A percentile compares a stretch with the other conserved stretches of the same genome.
Evolutionary conservation across 2,888 invertebrate species (phyloP).

Genomic region (Macroteleia sp.): DNA sequence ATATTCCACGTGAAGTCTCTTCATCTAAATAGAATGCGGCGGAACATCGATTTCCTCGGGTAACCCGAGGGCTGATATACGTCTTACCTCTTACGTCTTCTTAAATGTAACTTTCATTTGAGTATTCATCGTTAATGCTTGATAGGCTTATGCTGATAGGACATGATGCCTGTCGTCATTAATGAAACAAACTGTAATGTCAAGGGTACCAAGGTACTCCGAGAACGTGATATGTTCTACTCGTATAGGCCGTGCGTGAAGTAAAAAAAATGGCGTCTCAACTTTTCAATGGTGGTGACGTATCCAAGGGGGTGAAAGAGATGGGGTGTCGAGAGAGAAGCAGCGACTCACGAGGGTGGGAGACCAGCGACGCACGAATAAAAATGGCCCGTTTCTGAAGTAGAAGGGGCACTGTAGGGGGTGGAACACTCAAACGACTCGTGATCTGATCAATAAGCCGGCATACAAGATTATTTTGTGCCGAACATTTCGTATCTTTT

Average conservation of each 20-base stretch:
- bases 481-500: constrained; percentile 57
- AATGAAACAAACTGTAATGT: constrained; percentile 56
- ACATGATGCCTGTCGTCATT: constrained; percentile 52
- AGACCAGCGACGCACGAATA: constrained; percentile 77
- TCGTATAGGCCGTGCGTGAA: constrained; percentile 69
- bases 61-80: constrained; percentile 42
- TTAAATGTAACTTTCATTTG: constrained; percentile 56
- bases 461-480: constrained; percentile 77
- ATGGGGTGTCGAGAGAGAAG: constrained; percentile 66
- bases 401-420: constrained; percentile 71
- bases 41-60: constrained; percentile 54
- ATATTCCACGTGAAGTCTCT: constrained; percentile 24
- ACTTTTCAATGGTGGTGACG: constrained; percentile 74
- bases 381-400: constrained; percentile 78
- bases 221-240: constrained; percentile 48
- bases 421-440: constrained; percentile 79
- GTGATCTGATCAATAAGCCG: constrained; percentile 82
- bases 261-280: constrained; percentile 75
- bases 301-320: constrained; percentile 67
- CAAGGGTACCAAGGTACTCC: constrained; percentile 54
- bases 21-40: constrained; percentile 18
- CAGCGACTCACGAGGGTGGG: constrained; percentile 65
- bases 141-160: constrained; percentile 48
- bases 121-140: constrained; percentile 46
- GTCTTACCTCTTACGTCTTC: constrained; percentile 47